These are phyloP conservation scores for Thamnaconus septentrionalis DNA, from an alignment of 2,113 vertebrate species.

Conservation along the genomic window DNA sequence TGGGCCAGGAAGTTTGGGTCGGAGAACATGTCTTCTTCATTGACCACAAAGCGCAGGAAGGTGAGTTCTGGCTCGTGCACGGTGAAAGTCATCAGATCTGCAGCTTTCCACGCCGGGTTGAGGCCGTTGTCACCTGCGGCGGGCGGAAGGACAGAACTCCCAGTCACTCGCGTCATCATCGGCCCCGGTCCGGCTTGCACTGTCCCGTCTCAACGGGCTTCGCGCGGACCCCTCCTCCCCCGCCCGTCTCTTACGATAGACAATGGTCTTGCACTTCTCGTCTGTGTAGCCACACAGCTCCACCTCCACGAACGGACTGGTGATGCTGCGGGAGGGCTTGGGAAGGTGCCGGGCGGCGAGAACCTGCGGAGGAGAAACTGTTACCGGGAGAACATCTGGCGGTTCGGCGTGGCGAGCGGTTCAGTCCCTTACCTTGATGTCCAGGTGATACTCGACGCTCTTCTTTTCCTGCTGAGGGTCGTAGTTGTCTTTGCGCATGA, in stretches of 20 bases:
- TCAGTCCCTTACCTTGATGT: constrained; percentile 56
- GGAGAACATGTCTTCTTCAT: constrained; percentile 98
- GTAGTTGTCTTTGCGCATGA: constrained; percentile 85
- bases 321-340: constrained; percentile 87
- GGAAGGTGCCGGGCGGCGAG: constrained; percentile 93
- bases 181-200: background rate
- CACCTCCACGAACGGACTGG: constrained; percentile 94
- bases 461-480: constrained; percentile 83
- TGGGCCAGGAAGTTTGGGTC: constrained; percentile 98
- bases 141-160: background rate
- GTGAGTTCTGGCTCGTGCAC: constrained; percentile 89
- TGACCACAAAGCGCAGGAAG: constrained; percentile 92
- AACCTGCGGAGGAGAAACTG: constrained; percentile 73
- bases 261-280: constrained; percentile 91
- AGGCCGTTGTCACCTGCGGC: constrained; percentile 91
- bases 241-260: constrained; percentile 68
- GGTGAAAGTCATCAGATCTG: constrained; percentile 82
- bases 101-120: constrained; percentile 87
- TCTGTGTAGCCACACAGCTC: constrained; percentile 92
- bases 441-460: constrained; percentile 77
- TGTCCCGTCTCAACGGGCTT: background rate
- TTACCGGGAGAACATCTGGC: background rate
- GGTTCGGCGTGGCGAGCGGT: background rate
- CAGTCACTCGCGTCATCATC: background rate
- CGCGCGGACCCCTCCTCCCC: background rate